Evolutionary conservation across 2,797 vertebrate genomes (phyloP).

Genomic region (Enteromius afrohamiltoni): DNA sequence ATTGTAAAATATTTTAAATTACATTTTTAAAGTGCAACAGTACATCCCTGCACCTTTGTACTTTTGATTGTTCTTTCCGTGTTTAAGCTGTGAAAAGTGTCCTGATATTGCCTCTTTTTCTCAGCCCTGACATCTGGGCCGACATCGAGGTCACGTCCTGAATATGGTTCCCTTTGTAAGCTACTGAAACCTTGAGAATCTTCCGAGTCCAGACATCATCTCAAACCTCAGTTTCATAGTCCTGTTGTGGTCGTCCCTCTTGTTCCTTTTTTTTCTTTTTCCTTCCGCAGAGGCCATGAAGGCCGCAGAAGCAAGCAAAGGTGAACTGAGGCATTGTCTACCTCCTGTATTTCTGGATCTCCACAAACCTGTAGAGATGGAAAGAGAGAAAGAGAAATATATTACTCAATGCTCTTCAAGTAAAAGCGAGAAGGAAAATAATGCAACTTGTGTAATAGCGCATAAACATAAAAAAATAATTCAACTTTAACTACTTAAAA

Average conservation of each 20-base stretch:
- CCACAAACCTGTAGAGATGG: constrained; percentile 66
- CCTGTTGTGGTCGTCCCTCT: constrained; percentile 60
- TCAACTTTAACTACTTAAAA: background rate
- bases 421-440: background rate
- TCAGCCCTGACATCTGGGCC: constrained; percentile 46
- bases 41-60: constrained; percentile 28
- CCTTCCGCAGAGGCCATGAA: constrained; percentile 88
- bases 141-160: constrained; percentile 16
- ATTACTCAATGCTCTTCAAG: background rate
- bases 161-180: constrained; percentile 28
- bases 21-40: constrained; percentile 39
- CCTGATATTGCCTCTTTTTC: constrained; percentile 19
- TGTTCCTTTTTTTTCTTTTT: constrained; percentile 76
- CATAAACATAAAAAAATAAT: background rate
- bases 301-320: constrained; percentile 93
- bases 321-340: constrained; percentile 92
- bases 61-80: background rate
- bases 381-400: constrained; percentile 32
- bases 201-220: constrained; percentile 35
- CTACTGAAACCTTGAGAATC: constrained; percentile 18
- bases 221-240: constrained; percentile 83
- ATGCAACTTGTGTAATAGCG: background rate
- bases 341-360: constrained; percentile 53
- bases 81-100: constrained; percentile 8
- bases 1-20: background rate